Evolutionary conservation across 2,113 vertebrate species (phyloP).

Genomic region (Coturnix japonica): DNA sequence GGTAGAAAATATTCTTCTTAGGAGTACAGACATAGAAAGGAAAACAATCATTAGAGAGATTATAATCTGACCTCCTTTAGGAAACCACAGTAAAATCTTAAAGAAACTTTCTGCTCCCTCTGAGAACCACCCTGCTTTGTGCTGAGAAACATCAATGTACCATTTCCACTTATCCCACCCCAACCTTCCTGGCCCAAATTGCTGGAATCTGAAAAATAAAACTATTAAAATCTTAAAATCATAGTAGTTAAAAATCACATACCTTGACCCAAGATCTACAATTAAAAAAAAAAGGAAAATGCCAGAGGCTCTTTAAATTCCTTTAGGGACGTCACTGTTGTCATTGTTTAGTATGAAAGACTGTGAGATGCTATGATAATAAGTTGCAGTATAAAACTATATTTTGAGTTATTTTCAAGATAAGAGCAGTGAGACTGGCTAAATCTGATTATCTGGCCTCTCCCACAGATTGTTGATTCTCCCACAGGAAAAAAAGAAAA

Average conservation of each 20-base stretch:
- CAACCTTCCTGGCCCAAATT: not conserved
- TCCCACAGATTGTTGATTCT: not conserved
- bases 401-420: not conserved
- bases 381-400: not conserved
- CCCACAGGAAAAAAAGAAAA: not conserved
- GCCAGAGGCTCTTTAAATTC: not conserved
- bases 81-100: not conserved
- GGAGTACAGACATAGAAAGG: not conserved
- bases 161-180: not conserved
- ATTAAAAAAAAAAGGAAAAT: not conserved
- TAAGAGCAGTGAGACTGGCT: not conserved
- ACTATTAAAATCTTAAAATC: not conserved
- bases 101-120: not conserved
- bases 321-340: not conserved
- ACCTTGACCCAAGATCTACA: not conserved
- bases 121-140: not conserved
- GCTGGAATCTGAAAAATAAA: not conserved
- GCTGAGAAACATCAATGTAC: not conserved
- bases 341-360: not conserved
- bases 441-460: not conserved
- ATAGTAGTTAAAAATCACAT: not conserved
- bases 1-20: not conserved
- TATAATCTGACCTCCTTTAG: not conserved
- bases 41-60: not conserved
- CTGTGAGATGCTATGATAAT: not conserved